A percentile compares a stretch with the other conserved stretches of the same genome.
Conservation (phyloP, 92 coral and sea anemone genomes). For the Paragorgia papillata region DNA sequence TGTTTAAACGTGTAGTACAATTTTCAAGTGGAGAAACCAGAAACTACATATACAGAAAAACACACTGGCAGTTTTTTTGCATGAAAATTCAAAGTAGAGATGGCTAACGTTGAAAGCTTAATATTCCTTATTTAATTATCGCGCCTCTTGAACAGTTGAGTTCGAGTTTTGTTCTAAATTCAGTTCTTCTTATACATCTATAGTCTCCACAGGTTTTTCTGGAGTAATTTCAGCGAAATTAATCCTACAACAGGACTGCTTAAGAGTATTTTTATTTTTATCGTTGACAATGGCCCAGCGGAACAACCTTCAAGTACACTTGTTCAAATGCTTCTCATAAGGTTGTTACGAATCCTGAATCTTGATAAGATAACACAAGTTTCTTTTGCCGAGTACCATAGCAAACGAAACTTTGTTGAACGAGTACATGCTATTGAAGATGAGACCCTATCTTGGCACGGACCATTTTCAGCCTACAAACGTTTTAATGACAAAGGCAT, state of each 20-base stretch:
- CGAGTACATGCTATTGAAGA: slow-evolving; percentile 18
- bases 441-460: slow-evolving; percentile 22
- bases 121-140: too few relatives aligned
- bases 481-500: not conserved
- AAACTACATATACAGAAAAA: too few relatives aligned
- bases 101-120: too few relatives aligned
- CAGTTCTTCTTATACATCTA: too few relatives aligned
- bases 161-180: too few relatives aligned
- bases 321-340: slow-evolving; percentile 25
- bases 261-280: slow-evolving; percentile 20
- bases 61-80: too few relatives aligned
- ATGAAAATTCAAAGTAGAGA: too few relatives aligned
- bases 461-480: slow-evolving; percentile 10
- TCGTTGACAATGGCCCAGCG: slow-evolving; percentile 33
- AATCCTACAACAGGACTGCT: slow-evolving; percentile 10
- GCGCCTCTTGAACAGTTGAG: too few relatives aligned
- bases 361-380: slow-evolving; percentile 5
- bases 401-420: slow-evolving; percentile 36
- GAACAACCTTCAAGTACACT: slow-evolving; percentile 18
- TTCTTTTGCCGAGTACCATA: not conserved
- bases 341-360: not conserved
- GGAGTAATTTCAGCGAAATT: too few relatives aligned
- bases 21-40: too few relatives aligned
- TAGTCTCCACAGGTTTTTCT: too few relatives aligned
- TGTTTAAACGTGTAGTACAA: too few relatives aligned